These are phyloP conservation scores for Patiria miniata DNA, from an alignment of 35 echinoderm and acorn worm species.

Conservation along the genomic window DNA sequence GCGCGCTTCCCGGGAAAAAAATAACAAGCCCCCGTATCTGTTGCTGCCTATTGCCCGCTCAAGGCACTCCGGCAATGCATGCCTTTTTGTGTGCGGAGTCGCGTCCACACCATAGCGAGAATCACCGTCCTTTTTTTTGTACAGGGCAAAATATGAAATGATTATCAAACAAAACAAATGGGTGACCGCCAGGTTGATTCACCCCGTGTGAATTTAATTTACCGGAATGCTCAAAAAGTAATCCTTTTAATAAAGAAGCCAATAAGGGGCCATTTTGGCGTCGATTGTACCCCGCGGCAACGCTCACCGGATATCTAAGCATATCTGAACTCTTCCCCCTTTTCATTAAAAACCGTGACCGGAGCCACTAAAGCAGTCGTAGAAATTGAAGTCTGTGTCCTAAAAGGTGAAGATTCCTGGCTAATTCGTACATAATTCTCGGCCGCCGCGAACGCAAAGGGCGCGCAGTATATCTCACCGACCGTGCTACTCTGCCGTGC, in stretches of 20 bases:
- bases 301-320: neutral
- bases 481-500: neutral
- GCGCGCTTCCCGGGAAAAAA: neutral
- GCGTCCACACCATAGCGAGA: too few relatives aligned
- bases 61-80: neutral
- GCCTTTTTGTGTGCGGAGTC: too few relatives aligned
- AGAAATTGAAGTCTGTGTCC: neutral
- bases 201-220: neutral
- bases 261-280: neutral
- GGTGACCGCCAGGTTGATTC: neutral
- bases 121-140: too few relatives aligned
- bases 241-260: conserved; percentile 12
- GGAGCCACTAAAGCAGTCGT: neutral
- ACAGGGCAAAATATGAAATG: too few relatives aligned
- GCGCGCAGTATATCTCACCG: neutral
- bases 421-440: neutral
- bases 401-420: neutral
- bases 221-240: neutral
- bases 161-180: too few relatives aligned
- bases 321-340: too few relatives aligned
- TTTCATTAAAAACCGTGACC: too few relatives aligned
- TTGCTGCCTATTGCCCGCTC: neutral
- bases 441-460: neutral
- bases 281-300: neutral
- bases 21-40: neutral